Conservation (phyloP, 2,888 invertebrate genomes). For the Melipona beecheii region DNA sequence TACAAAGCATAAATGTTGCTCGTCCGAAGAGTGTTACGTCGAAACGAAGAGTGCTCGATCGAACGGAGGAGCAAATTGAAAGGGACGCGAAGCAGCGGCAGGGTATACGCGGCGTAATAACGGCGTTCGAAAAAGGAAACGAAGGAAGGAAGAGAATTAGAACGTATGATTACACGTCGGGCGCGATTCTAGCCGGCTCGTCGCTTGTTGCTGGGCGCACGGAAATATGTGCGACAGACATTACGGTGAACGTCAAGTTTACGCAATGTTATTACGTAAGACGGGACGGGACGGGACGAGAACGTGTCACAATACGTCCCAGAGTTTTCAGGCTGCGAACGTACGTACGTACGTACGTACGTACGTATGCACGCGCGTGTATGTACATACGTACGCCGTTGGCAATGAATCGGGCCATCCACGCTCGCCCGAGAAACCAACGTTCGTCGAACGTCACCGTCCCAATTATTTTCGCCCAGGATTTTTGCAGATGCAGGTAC, state of each 20-base stretch:
- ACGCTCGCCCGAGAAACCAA: slow-evolving; percentile 20
- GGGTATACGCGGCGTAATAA: too few relatives aligned
- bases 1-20: too few relatives aligned
- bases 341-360: slow-evolving; percentile 15
- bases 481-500: too few relatives aligned
- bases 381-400: slow-evolving; percentile 29
- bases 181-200: slow-evolving; percentile 8
- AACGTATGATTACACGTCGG: slow-evolving; percentile 20
- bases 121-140: background rate
- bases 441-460: background rate
- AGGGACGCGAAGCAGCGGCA: too few relatives aligned
- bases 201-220: slow-evolving; percentile 76
- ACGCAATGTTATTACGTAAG: slow-evolving; percentile 81
- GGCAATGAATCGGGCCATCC: slow-evolving; percentile 59
- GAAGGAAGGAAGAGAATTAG: slow-evolving; percentile 1
- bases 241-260: slow-evolving; percentile 75
- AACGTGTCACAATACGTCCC: slow-evolving; percentile 70
- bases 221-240: slow-evolving; percentile 71
- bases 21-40: too few relatives aligned
- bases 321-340: slow-evolving; percentile 21
- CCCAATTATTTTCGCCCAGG: too few relatives aligned
- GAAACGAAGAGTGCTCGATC: too few relatives aligned
- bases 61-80: too few relatives aligned
- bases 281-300: slow-evolving; percentile 16
- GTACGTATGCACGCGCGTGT: background rate